Base-by-base conservation (phyloP, 1,140 invertebrate species). In the Nephotettix cincticeps region DNA sequence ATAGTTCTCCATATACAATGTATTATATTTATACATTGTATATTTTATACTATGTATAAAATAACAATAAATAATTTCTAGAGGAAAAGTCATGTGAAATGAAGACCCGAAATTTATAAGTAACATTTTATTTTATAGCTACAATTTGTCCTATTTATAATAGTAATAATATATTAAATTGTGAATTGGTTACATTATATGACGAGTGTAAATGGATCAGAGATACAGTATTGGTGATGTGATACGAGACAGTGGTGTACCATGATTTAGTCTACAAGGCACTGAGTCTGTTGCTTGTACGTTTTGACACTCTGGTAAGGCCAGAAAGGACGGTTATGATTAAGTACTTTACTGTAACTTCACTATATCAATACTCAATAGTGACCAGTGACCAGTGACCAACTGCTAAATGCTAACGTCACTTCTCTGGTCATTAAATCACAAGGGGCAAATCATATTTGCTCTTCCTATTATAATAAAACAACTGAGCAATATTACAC, bases 121-220 rank as follows among this genome's bases (percentile, higher is more conserved):
- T 61, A 61, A 61, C 56, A 61, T 61, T 61, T 61, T 61, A 61
- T 61, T 61, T 61, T 27, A 61, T 61, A 61, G 21, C 56, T 61
- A 61, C 56, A 61, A 61, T 61, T 61, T 61, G 2, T 61, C 56
- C 56, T 61, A 61, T 61, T 61, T 61, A 61, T 61, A 61, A 61
- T 61, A 61, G 56, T 61, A 27, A 40, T 54, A 54, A 61, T 61
- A 61, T 61, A 27, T 61, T 61, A 21, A 19, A 19, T 27, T 61
- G 56, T 61, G 56, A 61, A 27, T 61, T 29, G 56, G 28, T 27
- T 27, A 61, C 25, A 61, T 21, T 25, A 61, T 27, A 23, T 21
- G 47, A 21, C 6, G 14, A 6, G 2, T 27, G 25, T 61, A 61
- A 3, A 28, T 6, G 9, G 23, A 61, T 14, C 14, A 61, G 17